These are phyloP conservation scores for Pangasius krempfi DNA, from an alignment of 2,797 vertebrate species.

Conservation along the genomic window DNA sequence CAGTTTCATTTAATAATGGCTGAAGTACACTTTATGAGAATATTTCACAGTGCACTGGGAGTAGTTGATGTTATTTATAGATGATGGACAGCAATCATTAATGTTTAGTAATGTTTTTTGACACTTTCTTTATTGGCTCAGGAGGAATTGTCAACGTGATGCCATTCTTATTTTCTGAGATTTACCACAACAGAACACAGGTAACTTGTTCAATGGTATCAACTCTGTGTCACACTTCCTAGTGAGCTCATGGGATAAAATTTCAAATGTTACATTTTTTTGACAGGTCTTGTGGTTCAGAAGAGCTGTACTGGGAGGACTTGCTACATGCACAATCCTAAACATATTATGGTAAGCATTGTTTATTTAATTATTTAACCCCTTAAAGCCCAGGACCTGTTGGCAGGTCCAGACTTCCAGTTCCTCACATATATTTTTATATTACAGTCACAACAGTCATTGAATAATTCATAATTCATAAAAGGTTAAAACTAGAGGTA, in stretches of 20 bases:
- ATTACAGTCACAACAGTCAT: neutral
- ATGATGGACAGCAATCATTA: neutral
- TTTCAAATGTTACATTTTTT: neutral
- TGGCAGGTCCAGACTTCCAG: neutral
- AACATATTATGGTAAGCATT: conserved; percentile 74
- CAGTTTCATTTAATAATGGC: conserved; percentile 25
- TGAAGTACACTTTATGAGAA: neutral
- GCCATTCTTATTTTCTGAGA: conserved; percentile 75
- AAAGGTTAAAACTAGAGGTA: no score
- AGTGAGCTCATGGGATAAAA: neutral
- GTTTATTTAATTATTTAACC: neutral
- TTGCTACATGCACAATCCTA: conserved; percentile 71
- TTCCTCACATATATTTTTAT: neutral
- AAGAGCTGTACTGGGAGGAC: conserved; percentile 69
- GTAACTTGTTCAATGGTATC: conserved; percentile 52
- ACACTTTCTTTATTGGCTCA: conserved; percentile 55
- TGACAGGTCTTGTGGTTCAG: conserved; percentile 75
- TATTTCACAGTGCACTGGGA: neutral
- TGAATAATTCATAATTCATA: neutral
- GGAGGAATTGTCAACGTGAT: conserved; percentile 78
- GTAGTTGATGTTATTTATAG: neutral
- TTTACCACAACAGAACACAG: conserved; percentile 73
- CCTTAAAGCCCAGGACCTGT: neutral
- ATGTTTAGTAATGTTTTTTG: conserved; percentile 16
- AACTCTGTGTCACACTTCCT: neutral